Evolutionary conservation across 2,113 vertebrate genomes (phyloP), one percentile per base, ranked within the genome.

Genomic region (Sitta europaea): DNA sequence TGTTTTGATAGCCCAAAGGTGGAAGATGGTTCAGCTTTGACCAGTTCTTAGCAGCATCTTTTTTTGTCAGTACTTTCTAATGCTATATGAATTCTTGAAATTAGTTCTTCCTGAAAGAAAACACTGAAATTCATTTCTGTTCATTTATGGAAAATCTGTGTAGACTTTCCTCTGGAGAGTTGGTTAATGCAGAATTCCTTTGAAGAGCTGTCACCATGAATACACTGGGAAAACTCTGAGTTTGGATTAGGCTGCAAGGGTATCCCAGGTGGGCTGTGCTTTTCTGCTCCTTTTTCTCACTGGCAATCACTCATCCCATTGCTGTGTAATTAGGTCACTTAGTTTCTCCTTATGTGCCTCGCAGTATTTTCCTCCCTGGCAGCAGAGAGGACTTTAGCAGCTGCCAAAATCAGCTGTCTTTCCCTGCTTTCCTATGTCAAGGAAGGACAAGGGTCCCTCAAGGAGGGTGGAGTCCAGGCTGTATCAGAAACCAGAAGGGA

Each of bases 261-360:
- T 91, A 40, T 84, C 82, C 65, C 77, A 67, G 61, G 58, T 88
- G 90, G 77, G 54, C 48, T 96, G 70, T 92, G 65, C 68, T 91
- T 82, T 54, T 83, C 35, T 80, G 58, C 43, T 84, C 14, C 75
- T 81, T 88, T 91, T 85, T 58, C 83, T 73, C 79, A 31, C 47
- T 55, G 71, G 68, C 79, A 82, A 86, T 89, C 78, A 57, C 18
- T 90, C 72, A 66, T 27, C 31, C 50, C 67, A 38, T 79, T 78
- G 45, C 92, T 88, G 22, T 90, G 75, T 91, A 97, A 96, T 86
- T 92, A 91, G 91, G 91, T 90, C 91, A 85, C 86, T 94, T 86
- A 73, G 48, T 74, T 83, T 88, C 71, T 67, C 62, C 47, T 59
- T 91, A 76, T 47, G 54, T 92, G 72, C 72, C 33, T 94, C 55